Evolutionary conservation across 1,140 invertebrate species (phyloP), one percentile per base, ranked within the genome.

Genomic region (Nomia melanderi): DNA sequence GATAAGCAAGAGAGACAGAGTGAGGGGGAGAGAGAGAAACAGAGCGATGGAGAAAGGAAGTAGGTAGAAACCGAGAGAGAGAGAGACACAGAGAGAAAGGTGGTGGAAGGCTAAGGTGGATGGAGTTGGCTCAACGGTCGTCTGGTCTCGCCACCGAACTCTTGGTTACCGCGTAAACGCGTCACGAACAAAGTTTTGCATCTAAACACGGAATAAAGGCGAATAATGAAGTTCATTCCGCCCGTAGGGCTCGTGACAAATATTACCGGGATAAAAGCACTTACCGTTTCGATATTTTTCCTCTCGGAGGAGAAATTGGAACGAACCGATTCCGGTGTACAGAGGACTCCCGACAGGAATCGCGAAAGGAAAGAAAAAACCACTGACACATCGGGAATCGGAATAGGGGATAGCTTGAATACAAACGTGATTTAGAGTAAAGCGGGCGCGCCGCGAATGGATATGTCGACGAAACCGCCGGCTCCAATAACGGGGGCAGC

Each of bases 171-270:
- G 67, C 74, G 82, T 66, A 81, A 84, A 80, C 79, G 83, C 71
- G 63, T 3, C 39, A 39, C 44, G 65, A 77, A 83, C 78, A 80
- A 84, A 85, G 75, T 85, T 84, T 62, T 62, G 65, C 73, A 56
- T 62, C 69, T 64, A 81, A 87, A 83, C 76, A 74, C 67, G 74
- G 79, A 86, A 81, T 85, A 81, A 79, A 78, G 71, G 59, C 63
- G 25, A 50, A 56, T 74, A 86, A 86, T 74, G 72, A 76, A 82
- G 73, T 87, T 82, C 54, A 77, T 87, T 86, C 76, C 72, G 57
- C 44, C 47, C 59, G 56, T 57, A n/a, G 54, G 63, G 31, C 60
- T 79, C 27, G 23, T 41, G 41, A 36, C 47, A 66, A 63, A 81
- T 44, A 44, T 74, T 41, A 60, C 44, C 54, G 27, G 11, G n/a